Conservation (phyloP, 2,113 vertebrate species). For the Lophius piscatorius region DNA sequence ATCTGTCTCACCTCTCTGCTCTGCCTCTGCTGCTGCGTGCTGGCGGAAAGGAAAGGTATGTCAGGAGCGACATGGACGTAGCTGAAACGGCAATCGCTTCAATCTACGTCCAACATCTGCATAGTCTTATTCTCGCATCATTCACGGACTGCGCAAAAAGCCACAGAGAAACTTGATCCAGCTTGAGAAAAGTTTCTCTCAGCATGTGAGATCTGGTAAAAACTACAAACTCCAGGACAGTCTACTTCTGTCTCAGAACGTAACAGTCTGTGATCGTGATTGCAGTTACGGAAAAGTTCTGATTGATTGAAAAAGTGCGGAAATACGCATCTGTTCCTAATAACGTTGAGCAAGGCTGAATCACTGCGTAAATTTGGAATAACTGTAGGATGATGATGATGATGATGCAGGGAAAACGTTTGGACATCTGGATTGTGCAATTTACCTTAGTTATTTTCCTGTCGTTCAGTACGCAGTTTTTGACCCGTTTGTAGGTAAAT, state of each 20-base stretch:
- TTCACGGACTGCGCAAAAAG: constrained; percentile 11
- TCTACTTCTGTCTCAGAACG: not conserved
- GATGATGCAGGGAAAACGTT: no score
- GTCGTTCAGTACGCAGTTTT: not conserved
- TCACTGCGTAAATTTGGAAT: no score
- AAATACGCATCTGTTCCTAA: not conserved
- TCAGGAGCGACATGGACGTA: constrained; percentile 17
- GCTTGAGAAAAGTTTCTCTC: constrained; percentile 56
- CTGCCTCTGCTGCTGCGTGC: constrained; percentile 52
- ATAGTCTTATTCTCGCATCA: constrained; percentile 16
- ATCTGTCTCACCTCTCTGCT: constrained; percentile 66
- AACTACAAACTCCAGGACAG: not conserved
- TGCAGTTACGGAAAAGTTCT: not conserved
- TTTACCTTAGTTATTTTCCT: not conserved
- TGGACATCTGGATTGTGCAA: not conserved
- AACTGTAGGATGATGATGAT: no score
- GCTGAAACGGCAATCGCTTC: constrained; percentile 12
- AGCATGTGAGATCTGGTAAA: constrained; percentile 22
- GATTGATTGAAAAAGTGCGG: not conserved
- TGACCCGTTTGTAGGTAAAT: constrained; percentile 20
- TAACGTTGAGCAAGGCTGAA: no score
- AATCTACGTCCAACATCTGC: not conserved
- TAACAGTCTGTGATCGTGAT: not conserved
- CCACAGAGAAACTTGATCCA: constrained; percentile 49
- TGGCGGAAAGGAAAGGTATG: constrained; percentile 80